Percentiles rank a stretch among this genome's conserved stretches.
These are phyloP conservation scores for Leptopilina myrica DNA, from an alignment of 2,888 invertebrate species.

Conservation along the genomic window DNA sequence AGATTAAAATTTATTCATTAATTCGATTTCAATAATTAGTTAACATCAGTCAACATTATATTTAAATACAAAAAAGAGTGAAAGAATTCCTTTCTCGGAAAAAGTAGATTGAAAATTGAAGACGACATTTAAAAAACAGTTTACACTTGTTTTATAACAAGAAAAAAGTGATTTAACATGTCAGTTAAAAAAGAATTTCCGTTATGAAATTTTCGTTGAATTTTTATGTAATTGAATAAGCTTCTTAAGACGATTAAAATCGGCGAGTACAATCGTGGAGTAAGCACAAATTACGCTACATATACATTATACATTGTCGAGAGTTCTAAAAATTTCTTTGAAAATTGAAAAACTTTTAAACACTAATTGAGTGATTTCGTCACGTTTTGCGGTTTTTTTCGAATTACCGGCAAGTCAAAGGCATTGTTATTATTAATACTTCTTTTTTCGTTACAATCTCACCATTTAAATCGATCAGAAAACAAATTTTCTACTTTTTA, in stretches of 20 bases:
- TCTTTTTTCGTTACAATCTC: conserved; percentile 37
- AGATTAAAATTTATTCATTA: too few species aligned
- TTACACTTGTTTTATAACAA: background rate
- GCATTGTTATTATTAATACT: conserved; percentile 57
- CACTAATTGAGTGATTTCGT: conserved; percentile 60
- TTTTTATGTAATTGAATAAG: background rate
- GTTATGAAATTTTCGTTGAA: conserved; percentile 39
- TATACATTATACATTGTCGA: background rate
- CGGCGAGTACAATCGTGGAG: conserved; percentile 1
- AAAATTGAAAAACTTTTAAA: conserved; percentile 56
- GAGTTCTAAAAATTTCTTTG: conserved; percentile 53
- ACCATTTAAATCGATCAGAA: conserved; percentile 34
- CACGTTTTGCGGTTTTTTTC: conserved; percentile 59
- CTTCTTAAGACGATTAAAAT: conserved; percentile 6
- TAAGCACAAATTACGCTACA: conserved; percentile 44
- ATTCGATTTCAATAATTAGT: too few species aligned
- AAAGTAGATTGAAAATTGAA: too few species aligned
- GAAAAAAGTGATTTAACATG: conserved; percentile 3
- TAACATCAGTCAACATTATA: too few species aligned
- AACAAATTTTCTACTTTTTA: conserved; percentile 7
- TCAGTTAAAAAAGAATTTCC: conserved; percentile 38
- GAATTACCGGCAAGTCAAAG: conserved; percentile 62
- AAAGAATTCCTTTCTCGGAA: too few species aligned
- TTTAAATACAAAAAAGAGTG: too few species aligned
- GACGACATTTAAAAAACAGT: too few species aligned